Percentiles rank a stretch among this genome's conserved stretches.
These are phyloP conservation scores for Mycalesis mineus DNA, from an alignment of 2,888 invertebrate genomes.

Conservation along the genomic window DNA sequence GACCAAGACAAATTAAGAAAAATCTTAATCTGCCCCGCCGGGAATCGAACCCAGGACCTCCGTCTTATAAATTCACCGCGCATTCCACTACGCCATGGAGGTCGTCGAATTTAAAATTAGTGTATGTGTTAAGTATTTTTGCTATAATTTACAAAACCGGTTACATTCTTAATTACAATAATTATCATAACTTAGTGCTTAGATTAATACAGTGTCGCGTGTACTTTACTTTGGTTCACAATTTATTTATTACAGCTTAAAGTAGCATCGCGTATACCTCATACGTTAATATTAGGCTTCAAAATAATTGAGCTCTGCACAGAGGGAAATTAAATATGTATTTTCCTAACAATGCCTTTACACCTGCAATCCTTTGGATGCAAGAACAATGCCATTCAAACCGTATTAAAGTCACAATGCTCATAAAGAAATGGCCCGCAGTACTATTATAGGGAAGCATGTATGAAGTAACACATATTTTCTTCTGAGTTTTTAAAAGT, in stretches of 20 bases:
- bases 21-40: too few species aligned
- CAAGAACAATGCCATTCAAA: conserved; percentile 69
- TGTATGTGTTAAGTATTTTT: too few species aligned
- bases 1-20: too few species aligned
- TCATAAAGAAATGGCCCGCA: conserved; percentile 66
- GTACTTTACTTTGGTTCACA: too few species aligned
- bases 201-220: too few species aligned
- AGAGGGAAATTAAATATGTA: conserved; percentile 16
- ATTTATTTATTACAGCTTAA: not conserved
- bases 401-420: conserved; percentile 68
- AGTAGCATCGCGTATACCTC: not conserved
- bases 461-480: conserved; percentile 45
- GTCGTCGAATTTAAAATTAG: too few species aligned
- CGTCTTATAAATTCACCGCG: too few species aligned
- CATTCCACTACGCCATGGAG: too few species aligned
- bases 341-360: conserved; percentile 25
- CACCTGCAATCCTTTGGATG: conserved; percentile 34
- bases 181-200: too few species aligned
- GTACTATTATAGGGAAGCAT: conserved; percentile 50
- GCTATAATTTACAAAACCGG: too few species aligned
- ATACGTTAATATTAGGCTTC: not conserved
- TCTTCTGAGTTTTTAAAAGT: conserved; percentile 17
- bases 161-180: too few species aligned
- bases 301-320: not conserved
- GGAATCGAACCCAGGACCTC: too few species aligned